Evolutionary conservation across 2,797 vertebrate genomes (phyloP).

Genomic region (Geotrypetes seraphini): DNA sequence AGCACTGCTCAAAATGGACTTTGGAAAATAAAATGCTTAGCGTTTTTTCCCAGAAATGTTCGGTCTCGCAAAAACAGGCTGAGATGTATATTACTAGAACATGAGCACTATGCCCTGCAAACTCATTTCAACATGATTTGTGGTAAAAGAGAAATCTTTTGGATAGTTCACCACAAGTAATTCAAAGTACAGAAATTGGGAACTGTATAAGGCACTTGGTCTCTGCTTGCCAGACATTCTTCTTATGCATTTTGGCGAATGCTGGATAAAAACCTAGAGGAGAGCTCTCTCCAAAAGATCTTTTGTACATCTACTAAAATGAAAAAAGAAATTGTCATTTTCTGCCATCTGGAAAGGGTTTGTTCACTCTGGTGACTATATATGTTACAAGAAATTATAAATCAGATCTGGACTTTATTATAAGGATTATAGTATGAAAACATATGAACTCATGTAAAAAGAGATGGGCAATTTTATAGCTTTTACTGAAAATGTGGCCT

Average conservation of each 20-base stretch:
- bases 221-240: conserved; percentile 35
- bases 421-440: too few relatives aligned
- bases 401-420: too few relatives aligned
- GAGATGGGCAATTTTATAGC: too few relatives aligned
- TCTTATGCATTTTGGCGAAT: conserved; percentile 43
- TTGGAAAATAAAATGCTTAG: neutral
- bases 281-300: too few relatives aligned
- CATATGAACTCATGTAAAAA: too few relatives aligned
- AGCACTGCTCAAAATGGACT: conserved; percentile 3
- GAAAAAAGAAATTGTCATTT: too few relatives aligned
- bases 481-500: too few relatives aligned
- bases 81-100: neutral
- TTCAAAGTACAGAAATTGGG: too few relatives aligned
- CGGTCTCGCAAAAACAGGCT: conserved; percentile 5
- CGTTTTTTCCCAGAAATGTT: neutral
- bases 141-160: neutral
- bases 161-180: neutral
- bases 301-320: too few relatives aligned
- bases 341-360: too few relatives aligned
- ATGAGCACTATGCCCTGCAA: neutral
- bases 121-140: neutral
- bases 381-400: too few relatives aligned
- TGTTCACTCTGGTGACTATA: too few relatives aligned
- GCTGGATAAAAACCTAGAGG: conserved; percentile 40
- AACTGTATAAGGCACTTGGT: conserved; percentile 24